phyloP scores from a whole-genome alignment of 2,113 vertebrate species.

The Caranx melampygus region DNA sequence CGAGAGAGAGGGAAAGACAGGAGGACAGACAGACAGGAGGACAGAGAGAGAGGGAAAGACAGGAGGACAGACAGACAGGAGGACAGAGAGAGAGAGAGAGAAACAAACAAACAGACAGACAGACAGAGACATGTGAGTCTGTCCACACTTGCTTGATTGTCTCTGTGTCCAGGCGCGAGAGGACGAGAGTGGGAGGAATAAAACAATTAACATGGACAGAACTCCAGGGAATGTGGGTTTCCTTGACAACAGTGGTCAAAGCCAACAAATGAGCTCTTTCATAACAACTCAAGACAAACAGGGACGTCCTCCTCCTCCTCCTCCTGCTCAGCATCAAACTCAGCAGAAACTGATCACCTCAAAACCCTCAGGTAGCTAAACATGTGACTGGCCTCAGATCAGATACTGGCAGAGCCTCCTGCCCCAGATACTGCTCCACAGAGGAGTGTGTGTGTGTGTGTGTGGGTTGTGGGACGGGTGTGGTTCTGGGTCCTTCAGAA shows the following conservation, averaged over 20 bases:
- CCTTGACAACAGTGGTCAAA: constrained; percentile 73
- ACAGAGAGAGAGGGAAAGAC: constrained; percentile 39
- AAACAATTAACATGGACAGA: constrained; percentile 78
- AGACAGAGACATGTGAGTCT: constrained; percentile 26
- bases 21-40: constrained; percentile 10
- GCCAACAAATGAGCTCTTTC: constrained; percentile 79
- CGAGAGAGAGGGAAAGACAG: constrained; percentile 43
- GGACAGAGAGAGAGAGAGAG: neutral
- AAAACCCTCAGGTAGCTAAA: constrained; percentile 1
- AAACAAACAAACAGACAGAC: neutral
- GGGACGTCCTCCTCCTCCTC: constrained; percentile 33
- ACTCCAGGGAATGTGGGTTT: constrained; percentile 78
- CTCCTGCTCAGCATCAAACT: neutral
- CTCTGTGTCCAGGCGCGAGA: constrained; percentile 60
- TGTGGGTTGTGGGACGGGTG: constrained; percentile 60
- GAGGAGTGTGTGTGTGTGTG: constrained; percentile 2
- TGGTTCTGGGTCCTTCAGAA: constrained; percentile 47
- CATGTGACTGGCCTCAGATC: neutral
- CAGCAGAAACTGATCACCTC: neutral
- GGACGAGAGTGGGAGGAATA: constrained; percentile 77
- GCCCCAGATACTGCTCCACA: constrained; percentile 36
- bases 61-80: constrained; percentile 21
- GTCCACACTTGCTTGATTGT: constrained; percentile 76
- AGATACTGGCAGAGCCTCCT: constrained; percentile 24
- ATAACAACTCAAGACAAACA: constrained; percentile 75